Conservation (phyloP, 2,113 vertebrate species). For the Sprattus sprattus region DNA sequence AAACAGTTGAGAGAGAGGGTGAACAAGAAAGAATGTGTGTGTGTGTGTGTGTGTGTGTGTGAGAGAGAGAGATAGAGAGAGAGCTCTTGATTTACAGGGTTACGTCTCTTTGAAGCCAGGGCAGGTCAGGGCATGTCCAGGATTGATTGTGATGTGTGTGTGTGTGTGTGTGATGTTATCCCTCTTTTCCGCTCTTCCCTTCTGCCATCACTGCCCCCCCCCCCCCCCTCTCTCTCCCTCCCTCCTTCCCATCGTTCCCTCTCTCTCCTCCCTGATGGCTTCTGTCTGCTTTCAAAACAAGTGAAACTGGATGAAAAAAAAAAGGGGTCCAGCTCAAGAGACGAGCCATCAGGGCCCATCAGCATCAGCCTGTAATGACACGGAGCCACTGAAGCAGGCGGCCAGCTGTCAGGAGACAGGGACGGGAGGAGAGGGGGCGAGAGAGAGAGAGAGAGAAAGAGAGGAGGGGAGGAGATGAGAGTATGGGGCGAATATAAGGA, state of each 20-base stretch:
- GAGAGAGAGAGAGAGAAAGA: not conserved
- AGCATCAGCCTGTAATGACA: constrained; percentile 60
- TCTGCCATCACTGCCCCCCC: not conserved
- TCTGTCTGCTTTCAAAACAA: constrained; percentile 48
- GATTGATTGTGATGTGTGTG: not conserved
- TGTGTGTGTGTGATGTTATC: not conserved
- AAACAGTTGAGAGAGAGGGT: not conserved
- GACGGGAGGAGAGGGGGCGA: not conserved
- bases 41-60: constrained; percentile 1
- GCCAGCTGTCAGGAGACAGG: not conserved
- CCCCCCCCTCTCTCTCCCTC: constrained; percentile 22
- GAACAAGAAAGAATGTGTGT: not conserved
- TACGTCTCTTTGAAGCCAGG: constrained; percentile 19
- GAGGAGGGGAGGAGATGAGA: not conserved
- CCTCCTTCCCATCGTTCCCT: constrained; percentile 33
- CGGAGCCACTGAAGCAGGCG: constrained; percentile 40
- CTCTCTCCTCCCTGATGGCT: constrained; percentile 49
- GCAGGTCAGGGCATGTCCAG: constrained; percentile 10
- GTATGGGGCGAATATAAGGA: not conserved
- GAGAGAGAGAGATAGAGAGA: not conserved
- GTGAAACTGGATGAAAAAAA: not conserved
- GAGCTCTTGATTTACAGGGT: not conserved
- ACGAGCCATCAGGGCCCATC: constrained; percentile 54
- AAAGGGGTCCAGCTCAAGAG: constrained; percentile 50
- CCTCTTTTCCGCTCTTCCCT: not conserved